A percentile compares a stretch with the other conserved stretches of the same genome.
These are phyloP conservation scores for Brachyistius frenatus DNA, from an alignment of 2,113 vertebrate species.

Conservation along the genomic window DNA sequence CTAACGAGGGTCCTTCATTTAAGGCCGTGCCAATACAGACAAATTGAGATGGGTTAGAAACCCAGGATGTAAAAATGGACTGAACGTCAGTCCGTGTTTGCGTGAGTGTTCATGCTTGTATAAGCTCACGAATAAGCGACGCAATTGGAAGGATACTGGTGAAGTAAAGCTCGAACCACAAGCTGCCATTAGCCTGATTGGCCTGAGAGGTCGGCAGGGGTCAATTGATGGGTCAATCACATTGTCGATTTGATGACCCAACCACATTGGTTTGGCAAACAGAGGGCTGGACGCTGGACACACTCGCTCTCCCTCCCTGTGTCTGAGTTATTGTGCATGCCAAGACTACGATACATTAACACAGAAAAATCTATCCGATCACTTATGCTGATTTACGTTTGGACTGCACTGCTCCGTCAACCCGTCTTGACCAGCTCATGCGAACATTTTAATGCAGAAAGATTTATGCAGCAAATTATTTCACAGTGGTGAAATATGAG, in stretches of 20 bases:
- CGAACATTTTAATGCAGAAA: conserved; percentile 74
- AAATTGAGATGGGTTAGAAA: conserved; percentile 76
- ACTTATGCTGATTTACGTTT: conserved; percentile 82
- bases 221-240: conserved; percentile 84
- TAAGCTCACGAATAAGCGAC: conserved; percentile 17
- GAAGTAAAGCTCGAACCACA: conserved; percentile 53
- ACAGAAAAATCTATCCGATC: conserved; percentile 84
- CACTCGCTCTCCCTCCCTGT: conserved; percentile 31
- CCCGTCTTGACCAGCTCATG: conserved; percentile 68
- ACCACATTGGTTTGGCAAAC: conserved; percentile 64
- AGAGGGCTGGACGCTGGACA: conserved; percentile 53
- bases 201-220: conserved; percentile 79
- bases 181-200: conserved; percentile 85
- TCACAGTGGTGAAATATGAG: conserved; percentile 67
- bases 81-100: conserved; percentile 32
- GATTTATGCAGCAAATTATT: conserved; percentile 82
- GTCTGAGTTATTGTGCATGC: conserved; percentile 81
- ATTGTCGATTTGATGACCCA: conserved; percentile 81
- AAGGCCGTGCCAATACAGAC: conserved; percentile 59
- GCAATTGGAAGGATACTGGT: conserved; percentile 55
- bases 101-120: conserved; percentile 21
- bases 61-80: conserved; percentile 49
- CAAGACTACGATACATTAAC: conserved; percentile 77
- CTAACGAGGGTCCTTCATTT: conserved; percentile 62
- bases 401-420: conserved; percentile 59